Evolutionary conservation across 2,888 invertebrate genomes (phyloP), one percentile per base, ranked within the genome.

Genomic region (Tricholauxania praeusta): DNA sequence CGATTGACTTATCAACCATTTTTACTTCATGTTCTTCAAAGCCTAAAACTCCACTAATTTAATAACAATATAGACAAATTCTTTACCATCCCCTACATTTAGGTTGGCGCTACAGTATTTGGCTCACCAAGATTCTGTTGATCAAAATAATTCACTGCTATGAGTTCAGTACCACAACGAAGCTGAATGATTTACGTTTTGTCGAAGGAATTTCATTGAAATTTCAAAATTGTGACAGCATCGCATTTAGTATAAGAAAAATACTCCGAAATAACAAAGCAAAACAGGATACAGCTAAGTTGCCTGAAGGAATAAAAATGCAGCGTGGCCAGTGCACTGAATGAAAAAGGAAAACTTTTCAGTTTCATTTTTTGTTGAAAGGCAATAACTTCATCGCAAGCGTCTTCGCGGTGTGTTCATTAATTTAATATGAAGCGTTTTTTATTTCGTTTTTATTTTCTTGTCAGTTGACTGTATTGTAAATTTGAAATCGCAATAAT

Each of bases 121-220:
- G 84, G 64, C 80, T 85, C 60, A 82, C 84, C 73, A 87, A 86
- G 76, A 81, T 85, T 57, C 79, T 85, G 66, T 76, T 85, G 69
- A 81, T 85, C 52, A 85, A 85, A 73, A 73, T 86, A 48, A 78
- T 85, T 63, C 76, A 79, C 39, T 75, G 77, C 62, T 84, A 85
- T 72, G 81, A 83, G 10, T 82, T 87, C 53, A 75, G 79, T 28
- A 84, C 85, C 72, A 79, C 80, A 17, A 78, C 81, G 15, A 79
- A 82, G 64, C 72, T 85, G 72, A 76, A 82, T 15, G 78, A 87
- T 59, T 77, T 85, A 63, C 80, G 80, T 69, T 86, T 80, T 70
- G 80, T 84, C 52, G 85, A 87, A 72, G 83, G 84, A 47, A 82
- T 87, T 68, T 85, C 87, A 17, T 76, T 85, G 12, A 87, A 87